Percentiles rank a stretch among this genome's conserved stretches.
phyloP scores from a whole-genome alignment of 2,888 invertebrate genomes.

The Ophion costatus region DNA sequence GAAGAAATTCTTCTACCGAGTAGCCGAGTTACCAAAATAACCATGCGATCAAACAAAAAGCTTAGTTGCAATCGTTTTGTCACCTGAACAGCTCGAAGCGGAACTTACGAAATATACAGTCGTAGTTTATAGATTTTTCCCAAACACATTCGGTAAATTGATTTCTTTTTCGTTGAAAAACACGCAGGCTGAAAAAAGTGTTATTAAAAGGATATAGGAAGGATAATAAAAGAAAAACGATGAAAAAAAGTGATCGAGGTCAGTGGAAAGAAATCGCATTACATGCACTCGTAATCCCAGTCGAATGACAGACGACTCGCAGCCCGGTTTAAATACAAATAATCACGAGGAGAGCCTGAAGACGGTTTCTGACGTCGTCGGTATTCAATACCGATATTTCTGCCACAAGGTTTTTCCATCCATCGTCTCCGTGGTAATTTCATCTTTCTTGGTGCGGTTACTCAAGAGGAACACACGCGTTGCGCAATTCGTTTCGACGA shows the following conservation, averaged over 20 bases:
- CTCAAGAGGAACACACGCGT: slow-evolving; percentile 47
- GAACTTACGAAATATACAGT: background rate
- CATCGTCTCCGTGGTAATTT: slow-evolving; percentile 49
- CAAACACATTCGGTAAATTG: no score
- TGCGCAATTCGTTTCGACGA: slow-evolving; percentile 49
- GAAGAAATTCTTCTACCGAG: slow-evolving; percentile 8
- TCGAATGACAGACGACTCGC: background rate
- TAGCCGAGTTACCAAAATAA: background rate
- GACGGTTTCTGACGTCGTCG: background rate
- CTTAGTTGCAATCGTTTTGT: background rate
- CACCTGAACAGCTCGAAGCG: background rate
- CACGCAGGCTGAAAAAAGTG: background rate
- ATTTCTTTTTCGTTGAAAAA: background rate
- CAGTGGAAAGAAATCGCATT: background rate
- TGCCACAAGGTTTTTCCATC: slow-evolving; percentile 33
- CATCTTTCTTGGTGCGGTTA: slow-evolving; percentile 60
- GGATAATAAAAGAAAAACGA: background rate
- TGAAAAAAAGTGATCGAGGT: background rate
- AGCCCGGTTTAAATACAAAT: background rate
- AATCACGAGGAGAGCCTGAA: slow-evolving; percentile 14
- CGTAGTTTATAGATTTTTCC: background rate
- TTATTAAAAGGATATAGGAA: background rate
- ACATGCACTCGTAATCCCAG: background rate
- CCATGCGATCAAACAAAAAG: background rate
- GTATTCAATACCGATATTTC: slow-evolving; percentile 41